These are phyloP conservation scores for Syngnathus typhle DNA, from an alignment of 2,113 vertebrate species.

Conservation along the genomic window DNA sequence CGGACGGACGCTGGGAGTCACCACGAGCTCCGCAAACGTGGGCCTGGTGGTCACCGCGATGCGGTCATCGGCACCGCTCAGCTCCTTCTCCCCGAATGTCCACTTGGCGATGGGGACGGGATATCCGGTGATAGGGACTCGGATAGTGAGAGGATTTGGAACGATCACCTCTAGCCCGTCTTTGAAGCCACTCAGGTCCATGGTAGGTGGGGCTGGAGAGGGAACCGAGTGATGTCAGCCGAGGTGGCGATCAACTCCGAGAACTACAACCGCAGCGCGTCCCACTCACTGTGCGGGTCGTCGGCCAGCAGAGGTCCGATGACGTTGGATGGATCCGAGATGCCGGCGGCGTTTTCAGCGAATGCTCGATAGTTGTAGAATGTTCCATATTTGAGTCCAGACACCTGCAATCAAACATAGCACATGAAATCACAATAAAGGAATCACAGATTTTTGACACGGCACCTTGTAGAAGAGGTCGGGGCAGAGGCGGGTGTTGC, in stretches of 20 bases:
- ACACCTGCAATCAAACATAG: constrained; percentile 72
- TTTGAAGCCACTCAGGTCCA: constrained; percentile 91
- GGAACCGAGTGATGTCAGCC: not conserved
- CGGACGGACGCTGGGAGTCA: constrained; percentile 87
- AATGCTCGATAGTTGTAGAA: constrained; percentile 90
- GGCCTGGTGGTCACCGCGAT: constrained; percentile 79
- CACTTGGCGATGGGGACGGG: constrained; percentile 84
- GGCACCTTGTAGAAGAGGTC: constrained; percentile 84
- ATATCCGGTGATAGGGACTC: constrained; percentile 87
- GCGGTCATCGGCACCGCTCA: constrained; percentile 76
- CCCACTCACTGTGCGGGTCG: constrained; percentile 85
- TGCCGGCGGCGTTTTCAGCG: constrained; percentile 92
- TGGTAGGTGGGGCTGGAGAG: constrained; percentile 77
- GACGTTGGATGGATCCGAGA: constrained; percentile 87
- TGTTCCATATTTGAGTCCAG: constrained; percentile 82
- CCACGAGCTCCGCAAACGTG: constrained; percentile 79
- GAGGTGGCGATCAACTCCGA: not conserved
- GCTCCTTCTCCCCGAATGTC: constrained; percentile 79
- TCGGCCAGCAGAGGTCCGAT: constrained; percentile 91
- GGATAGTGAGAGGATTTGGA: constrained; percentile 86
- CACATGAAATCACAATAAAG: not conserved
- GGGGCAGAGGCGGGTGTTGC: constrained; percentile 83
- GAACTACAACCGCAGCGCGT: not conserved
- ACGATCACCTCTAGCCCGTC: constrained; percentile 92
- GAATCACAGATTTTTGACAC: not conserved